Evolutionary conservation across 2,113 vertebrate genomes (phyloP).

Genomic region (Indicator maculatus): DNA sequence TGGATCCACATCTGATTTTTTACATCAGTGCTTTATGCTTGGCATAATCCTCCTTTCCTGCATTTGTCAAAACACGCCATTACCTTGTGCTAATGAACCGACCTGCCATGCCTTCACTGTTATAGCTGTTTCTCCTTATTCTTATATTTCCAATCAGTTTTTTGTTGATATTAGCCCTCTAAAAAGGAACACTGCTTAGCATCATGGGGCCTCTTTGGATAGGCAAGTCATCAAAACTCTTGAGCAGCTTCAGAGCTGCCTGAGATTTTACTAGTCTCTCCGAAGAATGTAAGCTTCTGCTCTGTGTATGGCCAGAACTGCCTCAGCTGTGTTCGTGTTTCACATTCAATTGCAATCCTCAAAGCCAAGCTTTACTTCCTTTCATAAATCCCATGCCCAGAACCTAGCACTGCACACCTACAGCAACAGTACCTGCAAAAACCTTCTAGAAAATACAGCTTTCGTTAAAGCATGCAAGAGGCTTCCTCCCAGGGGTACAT

Average conservation of each 20-base stretch:
- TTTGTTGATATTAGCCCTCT: neutral
- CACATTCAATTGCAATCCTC: neutral
- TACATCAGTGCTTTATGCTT: neutral
- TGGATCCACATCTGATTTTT: neutral
- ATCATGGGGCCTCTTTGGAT: neutral
- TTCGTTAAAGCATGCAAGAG: neutral
- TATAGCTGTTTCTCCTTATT: neutral
- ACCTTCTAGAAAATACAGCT: neutral
- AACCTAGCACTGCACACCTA: neutral
- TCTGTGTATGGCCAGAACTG: neutral
- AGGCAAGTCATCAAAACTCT: neutral
- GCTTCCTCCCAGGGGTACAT: neutral
- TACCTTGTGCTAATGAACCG: neutral
- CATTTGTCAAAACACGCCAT: neutral
- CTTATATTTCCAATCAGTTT: neutral
- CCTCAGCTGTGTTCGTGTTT: neutral
- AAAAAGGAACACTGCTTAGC: neutral
- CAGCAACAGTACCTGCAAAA: neutral
- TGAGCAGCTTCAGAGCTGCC: neutral
- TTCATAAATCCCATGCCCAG: neutral
- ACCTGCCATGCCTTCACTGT: neutral
- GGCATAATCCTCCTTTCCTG: neutral
- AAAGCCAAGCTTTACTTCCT: neutral
- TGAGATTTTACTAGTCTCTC: neutral
- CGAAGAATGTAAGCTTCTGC: neutral